Evolutionary conservation across 2,888 invertebrate genomes (phyloP).

Genomic region (Andrena hattorfiana): DNA sequence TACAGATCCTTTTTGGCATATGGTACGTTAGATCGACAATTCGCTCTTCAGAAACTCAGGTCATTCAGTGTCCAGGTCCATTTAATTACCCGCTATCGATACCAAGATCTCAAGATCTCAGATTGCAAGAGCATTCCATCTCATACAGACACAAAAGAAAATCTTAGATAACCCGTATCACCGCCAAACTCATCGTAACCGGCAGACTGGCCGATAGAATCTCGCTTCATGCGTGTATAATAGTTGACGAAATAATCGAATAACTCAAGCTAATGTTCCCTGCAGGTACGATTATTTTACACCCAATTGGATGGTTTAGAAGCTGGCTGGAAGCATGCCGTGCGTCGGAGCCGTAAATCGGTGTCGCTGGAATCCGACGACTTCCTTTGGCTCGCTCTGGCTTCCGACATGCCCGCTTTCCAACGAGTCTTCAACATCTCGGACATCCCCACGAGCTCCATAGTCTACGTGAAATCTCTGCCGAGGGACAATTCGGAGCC

Average conservation of each 20-base stretch:
- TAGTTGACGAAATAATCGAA: not conserved
- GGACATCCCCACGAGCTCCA: constrained; percentile 80
- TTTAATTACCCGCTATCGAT: too few relatives aligned
- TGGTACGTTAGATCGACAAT: constrained; percentile 85
- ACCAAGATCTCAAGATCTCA: not conserved
- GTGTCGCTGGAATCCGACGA: constrained; percentile 88
- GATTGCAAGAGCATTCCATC: not conserved
- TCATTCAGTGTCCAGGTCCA: too few relatives aligned
- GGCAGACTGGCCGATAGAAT: not conserved
- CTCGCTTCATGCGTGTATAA: not conserved
- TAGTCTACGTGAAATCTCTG: constrained; percentile 79
- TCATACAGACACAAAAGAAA: too few relatives aligned
- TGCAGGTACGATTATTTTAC: constrained; percentile 90
- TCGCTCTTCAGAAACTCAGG: not conserved
- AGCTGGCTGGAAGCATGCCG: constrained; percentile 91
- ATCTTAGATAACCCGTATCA: too few relatives aligned
- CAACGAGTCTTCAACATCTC: constrained; percentile 83
- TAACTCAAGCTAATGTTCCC: constrained; percentile 22
- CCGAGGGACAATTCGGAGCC: constrained; percentile 73
- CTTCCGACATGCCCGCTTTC: constrained; percentile 91
- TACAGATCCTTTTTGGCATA: constrained; percentile 93
- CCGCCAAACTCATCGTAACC: not conserved
- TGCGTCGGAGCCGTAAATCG: constrained; percentile 88
- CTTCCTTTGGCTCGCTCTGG: constrained; percentile 91
- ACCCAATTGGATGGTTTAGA: constrained; percentile 92